Evolutionary conservation across 2,888 invertebrate genomes (phyloP).

Genomic region (Ophion slaviceki): DNA sequence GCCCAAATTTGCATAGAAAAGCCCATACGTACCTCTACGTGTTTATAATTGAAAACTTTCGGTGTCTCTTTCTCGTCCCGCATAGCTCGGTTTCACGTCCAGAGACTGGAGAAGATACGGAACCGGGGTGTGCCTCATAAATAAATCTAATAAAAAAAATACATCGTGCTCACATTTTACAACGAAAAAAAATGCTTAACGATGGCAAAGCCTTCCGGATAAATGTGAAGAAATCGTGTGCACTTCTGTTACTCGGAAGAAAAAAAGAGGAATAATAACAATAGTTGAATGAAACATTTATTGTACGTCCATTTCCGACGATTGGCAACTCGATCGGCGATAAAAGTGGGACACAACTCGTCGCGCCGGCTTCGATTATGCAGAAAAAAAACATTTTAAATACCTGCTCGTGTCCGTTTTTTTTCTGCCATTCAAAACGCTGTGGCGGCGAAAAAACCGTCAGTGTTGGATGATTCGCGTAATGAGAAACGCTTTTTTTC

Average conservation of each 20-base stretch:
- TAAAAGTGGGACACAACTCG: conserved; percentile 33
- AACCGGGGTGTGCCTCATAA: conserved; percentile 45
- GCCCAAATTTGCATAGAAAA: background rate
- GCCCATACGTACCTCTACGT: conserved; percentile 4
- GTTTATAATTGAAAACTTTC: conserved; percentile 39
- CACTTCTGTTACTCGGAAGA: background rate
- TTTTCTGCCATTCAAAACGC: conserved; percentile 34
- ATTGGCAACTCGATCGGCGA: conserved; percentile 15
- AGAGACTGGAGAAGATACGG: conserved; percentile 5
- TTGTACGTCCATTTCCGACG: background rate
- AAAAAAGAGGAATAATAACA: background rate
- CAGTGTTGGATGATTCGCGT: conserved; percentile 30
- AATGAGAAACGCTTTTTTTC: conserved; percentile 40
- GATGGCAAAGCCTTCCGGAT: background rate
- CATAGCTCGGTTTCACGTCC: conserved; percentile 38
- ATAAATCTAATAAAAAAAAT: conserved; percentile 32
- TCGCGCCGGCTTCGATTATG: conserved; percentile 25
- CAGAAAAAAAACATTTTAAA: conserved; percentile 45
- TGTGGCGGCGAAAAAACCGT: background rate
- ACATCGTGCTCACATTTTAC: background rate
- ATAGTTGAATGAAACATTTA: background rate
- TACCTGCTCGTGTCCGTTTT: conserved; percentile 34
- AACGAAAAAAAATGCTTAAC: background rate
- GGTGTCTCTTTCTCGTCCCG: conserved; percentile 35
- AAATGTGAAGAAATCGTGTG: too few relatives aligned